Base-by-base conservation (phyloP, 35 echinoderm and acorn worm species). In the Stichopus chloronotus region DNA sequence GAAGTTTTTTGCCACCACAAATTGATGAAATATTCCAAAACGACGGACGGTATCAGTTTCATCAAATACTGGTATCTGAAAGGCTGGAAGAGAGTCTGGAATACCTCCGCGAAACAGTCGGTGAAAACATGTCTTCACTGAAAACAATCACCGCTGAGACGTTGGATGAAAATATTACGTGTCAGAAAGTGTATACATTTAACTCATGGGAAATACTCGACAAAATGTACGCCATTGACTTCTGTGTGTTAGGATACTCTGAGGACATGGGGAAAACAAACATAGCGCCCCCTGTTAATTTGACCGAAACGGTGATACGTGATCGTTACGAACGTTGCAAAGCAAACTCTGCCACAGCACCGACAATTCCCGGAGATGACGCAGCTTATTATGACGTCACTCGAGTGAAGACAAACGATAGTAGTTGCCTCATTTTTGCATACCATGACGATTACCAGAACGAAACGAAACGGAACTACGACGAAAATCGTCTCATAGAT, bases 191-290 rank as follows among this genome's bases (percentile, higher is more conserved):
- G 87, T 89, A 89, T 24, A 89, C 87, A n/a, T 61, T 21, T 43
- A 63, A 16, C 8, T 17, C 87, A 54, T 89, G 87, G 87, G 3
- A 23, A 43, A 89, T 21, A 72, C 65, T 89, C 59, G 71, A 30
- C 6, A 19, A 69, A 12, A 10, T 60, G 6, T 89, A 60, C 57
- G 60, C 87, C 9, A 65, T 89, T 59, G 87, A 89, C 52, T 89
- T 89, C 19, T 89, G 87, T 25, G 87, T 89, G 13, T 25, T 89
- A 5, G 87, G 87, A 8, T 89, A 89, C 57, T 71, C 60, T 54
- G 25, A 52, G 3, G 4, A n/a, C 10, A 71, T 89, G 7, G 22
- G 23, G 53, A 17, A 89, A 71, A 54, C 25, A 16, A 4, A 43
- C 43, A 16, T 14, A 14, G 5, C 14, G 7, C 87, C 87, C 4